Base-by-base conservation (phyloP, 2,888 invertebrate species). In the Girardia tigrina region DNA sequence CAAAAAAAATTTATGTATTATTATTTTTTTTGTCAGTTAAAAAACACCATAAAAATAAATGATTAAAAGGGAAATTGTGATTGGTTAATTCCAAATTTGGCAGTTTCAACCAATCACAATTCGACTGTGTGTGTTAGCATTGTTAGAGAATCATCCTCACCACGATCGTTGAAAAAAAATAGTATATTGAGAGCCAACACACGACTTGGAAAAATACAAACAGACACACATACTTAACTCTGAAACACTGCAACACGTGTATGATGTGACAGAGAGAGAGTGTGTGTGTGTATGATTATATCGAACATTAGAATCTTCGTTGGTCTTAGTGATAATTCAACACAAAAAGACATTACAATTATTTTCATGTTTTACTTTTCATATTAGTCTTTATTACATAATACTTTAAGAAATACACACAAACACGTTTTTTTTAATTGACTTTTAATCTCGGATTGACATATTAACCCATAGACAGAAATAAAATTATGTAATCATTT, bases 101-200 rank as follows among this genome's bases (percentile, higher is more conserved):
- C n/a, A n/a, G 23, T 56, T 56, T 8, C 23, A 56, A n/a, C 56
- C 56, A 56, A 56, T 56, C 4, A 23, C 2, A 56, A 56, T n/a
- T 56, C 56, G 23, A 20, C n/a, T n/a, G 56, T 20, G 56, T 56
- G 56, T 56, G 56, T 56, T 56, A 56, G 56, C 56, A 56, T 56
- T 56, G 56, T 56, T 56, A 56, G 56, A 56, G 56, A 56, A 20
- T 6, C 56, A 56, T 56, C 56, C 4, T 56, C 4, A 23, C 56
- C 23, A 56, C 36, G 23, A 4, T n/a, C 20, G n/a, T 4, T 56
- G n/a, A 36, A 56, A 20, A 23, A n/a, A 20, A 16, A 20, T 23
- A 56, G n/a, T 56, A 23, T 20, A 56, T 56, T 56, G 56, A 56
- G 56, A 8, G n/a, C 56, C n/a, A 6, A 56, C 56, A 56, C 56